Percentiles rank a stretch among this genome's conserved stretches.
Conservation (phyloP, 2,888 invertebrate species). For the Maniola hyperantus region DNA sequence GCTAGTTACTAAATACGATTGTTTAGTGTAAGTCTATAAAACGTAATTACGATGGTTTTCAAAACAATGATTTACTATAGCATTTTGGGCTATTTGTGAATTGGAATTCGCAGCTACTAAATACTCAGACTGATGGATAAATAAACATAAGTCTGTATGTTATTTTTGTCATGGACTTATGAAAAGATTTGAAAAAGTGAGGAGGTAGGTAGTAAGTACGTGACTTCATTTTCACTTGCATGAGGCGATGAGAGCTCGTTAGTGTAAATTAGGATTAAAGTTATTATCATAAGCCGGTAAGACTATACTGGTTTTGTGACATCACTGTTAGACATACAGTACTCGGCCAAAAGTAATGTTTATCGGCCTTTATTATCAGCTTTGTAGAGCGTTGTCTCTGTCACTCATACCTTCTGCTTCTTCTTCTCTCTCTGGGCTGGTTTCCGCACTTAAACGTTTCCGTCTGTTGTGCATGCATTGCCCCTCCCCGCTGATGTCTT, state of each 20-base stretch:
- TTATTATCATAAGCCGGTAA: conserved; percentile 1
- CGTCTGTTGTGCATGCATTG: no score
- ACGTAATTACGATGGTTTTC: no score
- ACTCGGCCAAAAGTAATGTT: no score
- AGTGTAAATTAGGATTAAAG: conserved; percentile 4
- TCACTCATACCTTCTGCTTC: no score
- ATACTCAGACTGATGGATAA: background rate
- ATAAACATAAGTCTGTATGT: background rate
- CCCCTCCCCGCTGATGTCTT: no score
- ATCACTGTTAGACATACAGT: background rate
- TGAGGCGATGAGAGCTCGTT: conserved; percentile 4
- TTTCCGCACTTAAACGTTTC: no score
- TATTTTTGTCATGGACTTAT: conserved; percentile 14
- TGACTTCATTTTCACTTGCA: conserved; percentile 1
- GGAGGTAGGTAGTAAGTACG: no score
- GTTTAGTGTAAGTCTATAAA: no score
- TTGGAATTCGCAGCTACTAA: background rate
- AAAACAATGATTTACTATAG: background rate
- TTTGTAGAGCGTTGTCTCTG: no score
- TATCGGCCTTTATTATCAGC: no score
- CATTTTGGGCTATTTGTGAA: background rate
- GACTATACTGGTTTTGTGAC: background rate
- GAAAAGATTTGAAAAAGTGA: background rate
- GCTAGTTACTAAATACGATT: no score
- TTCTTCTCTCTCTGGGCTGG: no score